These are phyloP conservation scores for Polietes domitor DNA, from an alignment of 2,888 invertebrate species.

Conservation along the genomic window DNA sequence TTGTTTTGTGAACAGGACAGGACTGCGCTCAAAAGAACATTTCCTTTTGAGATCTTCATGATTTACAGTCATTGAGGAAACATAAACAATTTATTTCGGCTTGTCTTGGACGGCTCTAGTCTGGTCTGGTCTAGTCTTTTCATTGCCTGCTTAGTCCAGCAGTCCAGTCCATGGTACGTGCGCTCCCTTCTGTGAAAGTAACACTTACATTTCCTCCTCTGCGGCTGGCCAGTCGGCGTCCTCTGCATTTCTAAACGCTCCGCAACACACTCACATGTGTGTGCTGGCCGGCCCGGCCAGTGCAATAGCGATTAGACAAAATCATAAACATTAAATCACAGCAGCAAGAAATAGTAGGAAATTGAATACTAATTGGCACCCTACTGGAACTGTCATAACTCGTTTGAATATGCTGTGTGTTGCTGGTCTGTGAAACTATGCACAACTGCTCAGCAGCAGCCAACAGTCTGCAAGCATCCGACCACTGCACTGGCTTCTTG, in stretches of 20 bases:
- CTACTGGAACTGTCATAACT: slow-evolving; percentile 75
- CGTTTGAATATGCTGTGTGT: slow-evolving; percentile 56
- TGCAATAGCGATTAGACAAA: slow-evolving; percentile 63
- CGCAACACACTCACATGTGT: slow-evolving; percentile 35
- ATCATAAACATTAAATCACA: slow-evolving; percentile 66
- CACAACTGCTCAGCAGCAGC: neutral
- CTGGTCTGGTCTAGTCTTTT: slow-evolving; percentile 1
- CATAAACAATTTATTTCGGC: slow-evolving; percentile 58
- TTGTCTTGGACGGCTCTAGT: neutral
- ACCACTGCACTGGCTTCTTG: neutral
- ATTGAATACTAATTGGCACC: slow-evolving; percentile 75
- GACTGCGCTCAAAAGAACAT: slow-evolving; percentile 38
- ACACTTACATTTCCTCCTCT: slow-evolving; percentile 47
- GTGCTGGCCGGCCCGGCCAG: slow-evolving; percentile 40
- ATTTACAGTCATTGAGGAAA: slow-evolving; percentile 65
- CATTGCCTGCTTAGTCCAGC: neutral
- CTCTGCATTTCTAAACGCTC: slow-evolving; percentile 19
- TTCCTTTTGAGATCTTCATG: slow-evolving; percentile 64
- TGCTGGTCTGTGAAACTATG: neutral
- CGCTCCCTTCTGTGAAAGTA: slow-evolving; percentile 69
- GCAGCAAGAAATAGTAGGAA: slow-evolving; percentile 66
- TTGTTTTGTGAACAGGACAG: slow-evolving; percentile 17
- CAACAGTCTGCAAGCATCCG: neutral
- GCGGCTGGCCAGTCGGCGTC: slow-evolving; percentile 9
- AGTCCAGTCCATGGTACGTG: slow-evolving; percentile 44